Conservation (phyloP, 2,888 invertebrate genomes). For the Endomychus coccineus region DNA sequence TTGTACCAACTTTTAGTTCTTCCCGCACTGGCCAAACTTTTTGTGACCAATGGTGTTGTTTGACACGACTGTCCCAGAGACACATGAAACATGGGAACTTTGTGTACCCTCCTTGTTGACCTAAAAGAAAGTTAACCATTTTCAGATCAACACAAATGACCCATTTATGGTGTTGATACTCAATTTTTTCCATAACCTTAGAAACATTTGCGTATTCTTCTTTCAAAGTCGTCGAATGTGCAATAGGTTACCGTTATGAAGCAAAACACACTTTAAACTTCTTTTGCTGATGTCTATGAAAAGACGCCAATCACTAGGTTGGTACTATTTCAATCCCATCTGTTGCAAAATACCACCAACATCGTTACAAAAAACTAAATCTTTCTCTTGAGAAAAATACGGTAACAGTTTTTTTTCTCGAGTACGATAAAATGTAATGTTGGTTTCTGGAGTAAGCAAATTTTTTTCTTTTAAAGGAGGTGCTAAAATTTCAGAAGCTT, state of each 20-base stretch:
- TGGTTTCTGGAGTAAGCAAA: constrained; percentile 1
- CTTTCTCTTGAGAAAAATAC: neutral
- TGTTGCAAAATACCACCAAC: no score
- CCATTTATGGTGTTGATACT: no score
- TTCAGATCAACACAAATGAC: no score
- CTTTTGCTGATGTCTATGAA: neutral
- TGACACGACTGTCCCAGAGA: constrained; percentile 26
- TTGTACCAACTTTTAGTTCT: constrained; percentile 5
- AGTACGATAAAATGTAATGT: neutral
- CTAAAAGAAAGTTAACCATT: no score
- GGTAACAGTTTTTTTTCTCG: neutral
- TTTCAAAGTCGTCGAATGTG: neutral
- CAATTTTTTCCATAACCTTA: no score
- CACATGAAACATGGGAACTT: constrained; percentile 26
- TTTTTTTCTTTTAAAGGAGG: neutral
- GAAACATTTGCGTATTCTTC: no score
- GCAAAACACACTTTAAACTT: neutral
- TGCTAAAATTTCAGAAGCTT: constrained; percentile 3
- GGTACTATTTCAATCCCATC: no score
- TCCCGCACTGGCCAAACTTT: constrained; percentile 17
- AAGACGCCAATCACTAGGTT: neutral
- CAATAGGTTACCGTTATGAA: no score
- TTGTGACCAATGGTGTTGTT: constrained; percentile 18
- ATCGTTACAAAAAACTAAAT: neutral
- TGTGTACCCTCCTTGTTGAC: constrained; percentile 25